phyloP scores from a whole-genome alignment of 2,888 invertebrate species.

The Listrodromus nycthemerus region DNA sequence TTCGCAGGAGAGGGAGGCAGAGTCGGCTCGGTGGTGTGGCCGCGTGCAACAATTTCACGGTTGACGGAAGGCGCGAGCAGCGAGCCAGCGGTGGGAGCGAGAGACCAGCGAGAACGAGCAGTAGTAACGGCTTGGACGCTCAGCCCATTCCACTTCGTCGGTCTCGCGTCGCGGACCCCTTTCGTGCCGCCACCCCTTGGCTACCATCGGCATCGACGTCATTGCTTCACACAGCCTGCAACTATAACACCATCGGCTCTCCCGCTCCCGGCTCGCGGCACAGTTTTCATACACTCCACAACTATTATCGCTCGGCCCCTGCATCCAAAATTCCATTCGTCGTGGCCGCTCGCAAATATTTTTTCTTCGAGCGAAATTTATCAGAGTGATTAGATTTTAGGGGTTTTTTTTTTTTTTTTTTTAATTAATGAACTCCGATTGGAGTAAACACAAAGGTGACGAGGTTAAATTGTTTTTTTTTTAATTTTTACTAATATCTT shows the following conservation, averaged over 20 bases:
- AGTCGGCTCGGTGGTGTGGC: constrained; percentile 61
- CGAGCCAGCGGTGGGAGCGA: constrained; percentile 14
- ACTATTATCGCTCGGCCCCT: neutral
- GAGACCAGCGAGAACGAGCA: constrained; percentile 8
- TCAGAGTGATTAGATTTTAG: too few relatives aligned
- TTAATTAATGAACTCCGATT: too few relatives aligned
- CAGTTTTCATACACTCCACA: neutral
- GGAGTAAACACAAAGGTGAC: neutral
- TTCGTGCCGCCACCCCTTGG: constrained; percentile 8
- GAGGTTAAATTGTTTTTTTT: too few relatives aligned
- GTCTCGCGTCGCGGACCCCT: constrained; percentile 32
- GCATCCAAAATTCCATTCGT: neutral
- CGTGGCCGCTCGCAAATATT: neutral
- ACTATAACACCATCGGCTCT: neutral
- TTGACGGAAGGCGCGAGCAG: constrained; percentile 74
- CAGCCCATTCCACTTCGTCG: constrained; percentile 56
- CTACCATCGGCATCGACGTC: constrained; percentile 35
- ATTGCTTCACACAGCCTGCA: constrained; percentile 26
- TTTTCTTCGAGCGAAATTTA: too few relatives aligned
- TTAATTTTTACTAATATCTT: too few relatives aligned
- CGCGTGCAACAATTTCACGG: constrained; percentile 81
- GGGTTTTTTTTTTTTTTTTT: too few relatives aligned
- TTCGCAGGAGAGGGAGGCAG: constrained; percentile 66
- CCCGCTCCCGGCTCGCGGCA: neutral
- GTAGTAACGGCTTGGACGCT: constrained; percentile 56